A percentile compares a stretch with the other conserved stretches of the same genome.
Conservation (phyloP, 2,888 invertebrate species). For the Coelinius sp. region DNA sequence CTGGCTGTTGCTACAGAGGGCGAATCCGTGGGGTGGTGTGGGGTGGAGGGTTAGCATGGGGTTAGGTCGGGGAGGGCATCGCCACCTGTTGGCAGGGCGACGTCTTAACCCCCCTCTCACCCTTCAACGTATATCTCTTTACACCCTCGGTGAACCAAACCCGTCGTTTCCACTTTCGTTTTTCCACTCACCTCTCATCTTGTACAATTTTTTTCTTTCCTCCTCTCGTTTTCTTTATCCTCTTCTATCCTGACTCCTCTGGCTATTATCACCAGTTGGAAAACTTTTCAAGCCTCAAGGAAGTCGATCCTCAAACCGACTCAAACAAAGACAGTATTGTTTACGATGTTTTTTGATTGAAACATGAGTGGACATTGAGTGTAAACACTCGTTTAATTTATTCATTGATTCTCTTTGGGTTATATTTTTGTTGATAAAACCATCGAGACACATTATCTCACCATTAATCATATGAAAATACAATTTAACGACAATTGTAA, state of each 20-base stretch:
- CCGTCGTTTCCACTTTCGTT: constrained; percentile 44
- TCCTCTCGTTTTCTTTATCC: constrained; percentile 24
- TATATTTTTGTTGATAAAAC: neutral
- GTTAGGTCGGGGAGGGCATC: constrained; percentile 59
- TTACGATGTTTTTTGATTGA: neutral
- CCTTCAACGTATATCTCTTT: constrained; percentile 26
- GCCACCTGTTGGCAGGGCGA: constrained; percentile 70
- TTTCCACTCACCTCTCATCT: constrained; percentile 43
- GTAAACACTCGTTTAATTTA: too few relatives aligned
- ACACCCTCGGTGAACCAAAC: constrained; percentile 41
- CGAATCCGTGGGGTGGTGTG: constrained; percentile 45
- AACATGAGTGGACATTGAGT: neutral
- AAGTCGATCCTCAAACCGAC: constrained; percentile 13
- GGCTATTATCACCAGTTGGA: constrained; percentile 26
- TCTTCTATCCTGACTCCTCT: constrained; percentile 8
- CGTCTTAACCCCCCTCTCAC: constrained; percentile 63
- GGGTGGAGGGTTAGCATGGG: constrained; percentile 44
- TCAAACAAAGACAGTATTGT: constrained; percentile 8
- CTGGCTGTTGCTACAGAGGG: constrained; percentile 65
- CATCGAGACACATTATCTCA: neutral
- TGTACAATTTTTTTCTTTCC: constrained; percentile 31
- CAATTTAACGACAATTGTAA: neutral
- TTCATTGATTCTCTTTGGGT: neutral
- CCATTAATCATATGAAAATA: neutral
- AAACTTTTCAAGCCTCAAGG: constrained; percentile 2